Conservation (phyloP, 64 coral and sea anemone genomes). For the Porites australiensis region DNA sequence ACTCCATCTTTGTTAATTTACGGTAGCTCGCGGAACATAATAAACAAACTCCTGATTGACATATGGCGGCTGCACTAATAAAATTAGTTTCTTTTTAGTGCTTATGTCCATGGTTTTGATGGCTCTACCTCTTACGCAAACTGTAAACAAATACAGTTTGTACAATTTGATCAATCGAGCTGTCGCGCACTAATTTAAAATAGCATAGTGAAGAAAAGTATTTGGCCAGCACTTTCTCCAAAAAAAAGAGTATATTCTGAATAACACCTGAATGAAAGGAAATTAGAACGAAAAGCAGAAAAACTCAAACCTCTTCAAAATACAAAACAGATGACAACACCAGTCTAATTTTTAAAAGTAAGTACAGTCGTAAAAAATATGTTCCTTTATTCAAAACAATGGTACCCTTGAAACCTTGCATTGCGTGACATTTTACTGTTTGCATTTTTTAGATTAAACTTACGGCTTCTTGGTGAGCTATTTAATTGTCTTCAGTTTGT, state of each 20-base stretch:
- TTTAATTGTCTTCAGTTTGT: not conserved
- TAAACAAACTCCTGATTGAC: not conserved
- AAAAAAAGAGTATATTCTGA: not conserved
- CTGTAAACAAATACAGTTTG: not conserved
- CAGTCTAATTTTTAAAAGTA: conserved; percentile 13
- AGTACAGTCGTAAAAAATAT: not conserved
- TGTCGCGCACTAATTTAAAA: not conserved
- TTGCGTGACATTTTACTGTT: conserved; percentile 3
- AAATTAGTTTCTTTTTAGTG: not conserved
- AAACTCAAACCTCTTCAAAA: conserved; percentile 1
- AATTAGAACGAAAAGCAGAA: not conserved
- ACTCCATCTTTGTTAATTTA: conserved; percentile 8
- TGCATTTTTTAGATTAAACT: not conserved
- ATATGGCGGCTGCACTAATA: too few relatives aligned
- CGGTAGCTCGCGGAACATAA: not conserved
- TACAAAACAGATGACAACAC: not conserved
- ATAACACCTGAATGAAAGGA: not conserved
- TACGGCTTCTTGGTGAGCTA: conserved; percentile 2
- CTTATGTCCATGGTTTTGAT: conserved; percentile 1
- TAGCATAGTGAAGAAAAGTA: not conserved
- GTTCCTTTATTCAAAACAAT: not conserved
- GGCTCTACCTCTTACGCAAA: not conserved
- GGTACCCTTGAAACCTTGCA: conserved; percentile 5
- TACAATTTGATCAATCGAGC: conserved; percentile 5
- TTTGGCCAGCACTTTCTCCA: not conserved